These are phyloP conservation scores for Melanotaenia pygmaea DNA, from an alignment of 2,797 vertebrate genomes.

Conservation along the genomic window DNA sequence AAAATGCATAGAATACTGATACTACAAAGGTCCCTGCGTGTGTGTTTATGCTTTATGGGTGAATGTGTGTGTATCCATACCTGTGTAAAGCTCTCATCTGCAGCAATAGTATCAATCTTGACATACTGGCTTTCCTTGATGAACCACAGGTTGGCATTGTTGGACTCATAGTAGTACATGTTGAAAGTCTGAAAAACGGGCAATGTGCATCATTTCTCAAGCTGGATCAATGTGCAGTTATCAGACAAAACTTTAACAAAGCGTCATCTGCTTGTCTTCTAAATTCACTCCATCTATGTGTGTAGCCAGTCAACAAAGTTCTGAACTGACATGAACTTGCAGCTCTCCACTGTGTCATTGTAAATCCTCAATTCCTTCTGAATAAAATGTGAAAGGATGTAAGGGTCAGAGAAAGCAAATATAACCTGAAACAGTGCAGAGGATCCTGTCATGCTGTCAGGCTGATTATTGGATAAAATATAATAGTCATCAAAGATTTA, in stretches of 20 bases:
- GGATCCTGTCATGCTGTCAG: constrained; percentile 21
- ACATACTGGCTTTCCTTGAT: constrained; percentile 88
- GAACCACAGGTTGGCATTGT: constrained; percentile 86
- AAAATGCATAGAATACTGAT: neutral
- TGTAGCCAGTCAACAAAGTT: constrained; percentile 43
- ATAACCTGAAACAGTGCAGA: constrained; percentile 38
- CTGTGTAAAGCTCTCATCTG: constrained; percentile 89
- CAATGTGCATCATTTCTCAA: neutral
- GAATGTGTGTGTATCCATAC: constrained; percentile 39
- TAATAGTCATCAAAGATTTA: constrained; percentile 33
- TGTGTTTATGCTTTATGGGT: neutral
- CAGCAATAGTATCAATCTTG: constrained; percentile 89
- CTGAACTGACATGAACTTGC: constrained; percentile 28
- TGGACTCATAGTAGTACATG: constrained; percentile 89
- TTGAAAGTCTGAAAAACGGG: constrained; percentile 85
- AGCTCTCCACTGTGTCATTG: constrained; percentile 32
- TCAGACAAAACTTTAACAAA: constrained; percentile 39
- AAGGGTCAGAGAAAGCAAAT: constrained; percentile 36
- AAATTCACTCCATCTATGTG: constrained; percentile 53
- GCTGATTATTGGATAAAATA: constrained; percentile 9
- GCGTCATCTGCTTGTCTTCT: constrained; percentile 27
- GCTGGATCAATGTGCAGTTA: neutral
- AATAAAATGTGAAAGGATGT: constrained; percentile 49
- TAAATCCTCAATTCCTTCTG: constrained; percentile 51
- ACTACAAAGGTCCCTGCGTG: no score